Base-by-base conservation (phyloP, 2,888 invertebrate genomes). In the Drosophila kuntzei region DNA sequence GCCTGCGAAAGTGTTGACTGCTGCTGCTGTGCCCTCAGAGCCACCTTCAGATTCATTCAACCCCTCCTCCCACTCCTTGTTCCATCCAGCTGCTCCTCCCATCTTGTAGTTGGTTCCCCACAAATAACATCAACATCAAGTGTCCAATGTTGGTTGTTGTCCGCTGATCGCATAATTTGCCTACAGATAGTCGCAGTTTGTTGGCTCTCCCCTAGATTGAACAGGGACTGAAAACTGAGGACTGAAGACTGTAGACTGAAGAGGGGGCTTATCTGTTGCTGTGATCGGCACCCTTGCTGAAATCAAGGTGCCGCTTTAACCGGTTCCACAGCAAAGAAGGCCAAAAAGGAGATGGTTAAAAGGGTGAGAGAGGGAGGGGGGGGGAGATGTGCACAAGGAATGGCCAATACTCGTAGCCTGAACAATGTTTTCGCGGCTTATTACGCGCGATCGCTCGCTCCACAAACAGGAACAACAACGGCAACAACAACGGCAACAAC, bases 391-490 rank as follows among this genome's bases (percentile, higher is more conserved):
- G 51, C 16, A 58, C 25, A 36, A n/a, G 51, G 51, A 66, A 51
- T 67, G 67, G 57, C 60, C 72, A 84, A 83, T 87, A 70, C 70
- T 75, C 78, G 59, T 59, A 73, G 59, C 75, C 82, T 79, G 82
- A 85, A 79, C 85, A 89, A 87, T 91, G 89, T 89, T 91, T 91
- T 90, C 90, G 90, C 91, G 84, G 90, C 89, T 90, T 91, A 89
- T 89, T 90, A 90, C 82, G 84, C 76, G 82, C 81, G 78, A 79
- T 71, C 76, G 81, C 71, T 78, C 65, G 80, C 80, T 61, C 71
- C 18, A 50, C 44, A 57, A 61, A 51, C 69, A 74, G 39, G n/a
- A 34, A 34, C 32, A 34, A 34, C 32, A 4, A 32, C 11, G 0
- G 11, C 34, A 50, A 37, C 64, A 58, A 32, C 53, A 49, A 58